Evolutionary conservation across 1,140 invertebrate species (phyloP), one percentile per base, ranked within the genome.

Genomic region (Aphelinus certus): DNA sequence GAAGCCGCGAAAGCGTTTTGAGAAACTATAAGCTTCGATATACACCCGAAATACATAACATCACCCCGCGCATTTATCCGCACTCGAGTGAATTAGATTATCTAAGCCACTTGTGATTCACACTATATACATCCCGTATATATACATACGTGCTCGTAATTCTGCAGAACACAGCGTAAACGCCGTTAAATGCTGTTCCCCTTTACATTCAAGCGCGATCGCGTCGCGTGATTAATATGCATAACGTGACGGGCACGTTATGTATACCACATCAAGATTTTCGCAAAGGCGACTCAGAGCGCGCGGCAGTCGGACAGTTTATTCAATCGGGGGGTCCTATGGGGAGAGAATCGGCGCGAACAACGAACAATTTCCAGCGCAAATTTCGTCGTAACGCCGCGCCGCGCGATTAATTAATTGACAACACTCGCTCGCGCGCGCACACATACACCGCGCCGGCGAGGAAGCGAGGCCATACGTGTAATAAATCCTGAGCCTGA

Each of bases 261-360:
- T 48, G 57, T 49, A 57, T 57, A 26, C 26, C 26, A 26, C 53
- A 72, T 72, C 62, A 65, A 66, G 63, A 73, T 73, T 71, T 71
- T 71, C 70, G 57, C 70, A 26, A 45, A 49, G n/a, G 3, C 26
- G 26, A 26, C 26, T 26, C 0, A 26, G 26, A 26, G 26, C 55
- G 49, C 45, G 57, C n/a, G 47, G 61, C 58, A 71, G 48, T 63
- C 43, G 43, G 49, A 71, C 60, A 62, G 58, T 63, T 55, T 71
- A n/a, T 62, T 71, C 63, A 53, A 71, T 63, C 43, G 45, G 10
- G 43, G 26, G 45, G n/a, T 51, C 53, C 51, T 64, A 71, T 7
- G 47, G 63, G 56, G 56, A 73, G 51, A 73, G 26, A 72, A 72
- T 72, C 62, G 70, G 53, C 61, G 26, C 62, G 9, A 7, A 46